Evolutionary conservation across 2,888 invertebrate species (phyloP), one percentile per base, ranked within the genome.

Genomic region (Thumatha senex): DNA sequence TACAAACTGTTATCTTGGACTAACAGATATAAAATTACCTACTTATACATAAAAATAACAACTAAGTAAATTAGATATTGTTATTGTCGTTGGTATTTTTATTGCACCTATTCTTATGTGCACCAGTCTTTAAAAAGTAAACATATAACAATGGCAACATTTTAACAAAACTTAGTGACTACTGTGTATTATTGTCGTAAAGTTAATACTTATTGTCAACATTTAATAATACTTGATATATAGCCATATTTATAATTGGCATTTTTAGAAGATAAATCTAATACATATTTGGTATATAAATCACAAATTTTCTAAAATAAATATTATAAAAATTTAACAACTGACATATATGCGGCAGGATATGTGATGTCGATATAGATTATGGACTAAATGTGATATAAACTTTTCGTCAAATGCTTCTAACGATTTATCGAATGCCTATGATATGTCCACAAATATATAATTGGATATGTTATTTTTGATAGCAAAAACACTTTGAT

Each of bases 261-360:
- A 31, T n/a, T 46, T 52, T 56, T 51, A 30, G 18, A 47, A 56
- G 41, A 59, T 31, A 31, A 48, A 9, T 10, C 41, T 24, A 2
- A n/a, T n/a, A n/a, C n/a, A n/a, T n/a, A 51, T 11, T 51, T 42
- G 18, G 15, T 10, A 31, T 18, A 2, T 24, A 43, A 45, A 48
- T 33, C 1, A n/a, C 0, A 54, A 53, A 40, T 35, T 12, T 47
- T 24, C 45, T 53, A 47, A 46, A 50, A 51, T 39, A 58, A 33
- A 36, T 52, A 43, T 39, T 62, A 59, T 40, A 59, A 62, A 62
- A 66, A 54, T 57, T 66, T 51, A 62, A 66, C 60, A 63, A 24
- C 46, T 41, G n/a, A 49, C 60, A 45, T 65, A 60, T 11, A 66
- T 66, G 66, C 45, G 63, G 60, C 60, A 66, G 60, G 67, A 63